These are phyloP conservation scores for Siniperca obscura DNA, from an alignment of 2,797 vertebrate species.

Conservation along the genomic window DNA sequence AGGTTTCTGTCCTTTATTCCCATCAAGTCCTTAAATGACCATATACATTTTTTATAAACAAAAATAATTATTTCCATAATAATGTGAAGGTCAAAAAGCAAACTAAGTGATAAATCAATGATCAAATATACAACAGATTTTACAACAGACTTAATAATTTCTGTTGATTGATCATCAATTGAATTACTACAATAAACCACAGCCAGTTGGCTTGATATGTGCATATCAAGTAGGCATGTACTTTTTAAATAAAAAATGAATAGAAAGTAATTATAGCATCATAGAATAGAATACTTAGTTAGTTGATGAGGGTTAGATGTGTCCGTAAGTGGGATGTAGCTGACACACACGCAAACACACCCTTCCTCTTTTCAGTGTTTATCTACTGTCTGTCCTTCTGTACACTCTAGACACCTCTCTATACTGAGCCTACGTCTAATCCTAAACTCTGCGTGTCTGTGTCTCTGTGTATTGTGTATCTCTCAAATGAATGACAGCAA, in stretches of 20 bases:
- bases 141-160: not conserved
- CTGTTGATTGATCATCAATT: not conserved
- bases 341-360: not conserved
- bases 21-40: too few relatives aligned
- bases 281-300: not conserved
- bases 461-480: not conserved
- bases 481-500: slow-evolving; percentile 24
- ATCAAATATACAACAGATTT: not conserved
- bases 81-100: not conserved
- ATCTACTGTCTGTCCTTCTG: slow-evolving; percentile 1
- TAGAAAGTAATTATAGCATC: not conserved
- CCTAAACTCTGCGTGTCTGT: not conserved
- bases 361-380: not conserved
- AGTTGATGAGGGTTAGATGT: not conserved
- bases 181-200: not conserved
- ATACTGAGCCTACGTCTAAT: not conserved
- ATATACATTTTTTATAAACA: not conserved
- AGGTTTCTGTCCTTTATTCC: not conserved
- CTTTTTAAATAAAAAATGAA: not conserved
- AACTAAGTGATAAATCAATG: not conserved
- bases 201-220: not conserved
- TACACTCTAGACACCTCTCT: not conserved
- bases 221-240: not conserved
- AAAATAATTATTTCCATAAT: not conserved
- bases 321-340: not conserved